Evolutionary conservation across 2,888 invertebrate species (phyloP), one percentile per base, ranked within the genome.

Genomic region (Troides aeacus): DNA sequence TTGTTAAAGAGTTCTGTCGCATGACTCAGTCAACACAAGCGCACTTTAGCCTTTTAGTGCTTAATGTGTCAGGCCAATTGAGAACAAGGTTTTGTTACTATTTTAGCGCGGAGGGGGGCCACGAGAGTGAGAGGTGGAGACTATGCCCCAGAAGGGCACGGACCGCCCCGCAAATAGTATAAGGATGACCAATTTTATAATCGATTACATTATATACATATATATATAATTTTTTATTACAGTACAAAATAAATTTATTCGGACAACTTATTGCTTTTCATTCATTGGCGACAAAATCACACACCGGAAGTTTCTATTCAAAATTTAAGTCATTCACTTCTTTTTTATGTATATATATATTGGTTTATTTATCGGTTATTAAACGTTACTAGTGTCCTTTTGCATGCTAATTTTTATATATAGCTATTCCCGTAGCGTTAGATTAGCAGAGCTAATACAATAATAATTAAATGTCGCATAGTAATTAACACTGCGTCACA

Each of bases 161-260:
- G 81, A 89, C 87, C 85, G 88, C 87, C 84, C 92, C 92, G 80
- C 90, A 91, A 82, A 89, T 92, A 87, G 92, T 92, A 84, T 92
- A 91, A 91, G 90, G 85, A 86, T 76, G 79, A 24, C 15, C 18
- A 61, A 21, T 21, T 17, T 78, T 74, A 74, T 76, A 79, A 46
- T 46, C 15, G 46, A 75, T 76, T 77, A 72, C 75, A 74, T 74
- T 75, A 81, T 77, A 78, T 78, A 79, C 76, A 80, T 81, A 82
- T 83, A 78, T 30, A 30, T 30, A 30, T 30, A 30, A 30, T 83
- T 84, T 85, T 81, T 86, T 84, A 84, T 81, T 83, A 84, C 77
- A 76, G 82, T 80, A 80, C 83, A 82, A 79, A 88, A 90, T 88
- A 90, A 90, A 89, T 83, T 77, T 60, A 36, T 81, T 90, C 86